Evolutionary conservation across 2,797 vertebrate species (phyloP).

Genomic region (Gymnothorax reevesii): DNA sequence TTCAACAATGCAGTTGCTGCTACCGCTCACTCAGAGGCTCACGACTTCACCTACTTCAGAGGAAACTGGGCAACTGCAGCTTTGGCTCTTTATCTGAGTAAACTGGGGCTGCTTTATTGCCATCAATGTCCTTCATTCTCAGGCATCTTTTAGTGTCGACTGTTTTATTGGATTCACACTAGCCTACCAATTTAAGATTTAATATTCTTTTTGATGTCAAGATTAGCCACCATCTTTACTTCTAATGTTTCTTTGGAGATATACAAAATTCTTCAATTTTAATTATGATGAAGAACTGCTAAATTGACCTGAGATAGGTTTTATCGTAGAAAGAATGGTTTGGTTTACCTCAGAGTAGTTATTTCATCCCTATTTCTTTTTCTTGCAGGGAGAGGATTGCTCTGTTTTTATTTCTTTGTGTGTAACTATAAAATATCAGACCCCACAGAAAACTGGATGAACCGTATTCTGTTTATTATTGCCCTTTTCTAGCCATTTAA

Average conservation of each 20-base stretch:
- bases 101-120: neutral
- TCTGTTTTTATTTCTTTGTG: neutral
- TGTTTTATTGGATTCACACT: neutral
- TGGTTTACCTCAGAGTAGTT: neutral
- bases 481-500: neutral
- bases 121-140: neutral
- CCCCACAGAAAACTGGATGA: neutral
- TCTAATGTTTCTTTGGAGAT: neutral
- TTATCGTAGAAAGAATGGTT: neutral
- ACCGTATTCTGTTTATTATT: neutral
- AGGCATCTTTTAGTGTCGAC: neutral
- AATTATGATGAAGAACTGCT: neutral
- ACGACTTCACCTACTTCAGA: too few species aligned
- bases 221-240: neutral
- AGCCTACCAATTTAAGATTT: neutral
- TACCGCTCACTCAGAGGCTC: neutral
- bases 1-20: neutral
- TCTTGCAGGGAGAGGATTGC: neutral
- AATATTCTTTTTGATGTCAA: neutral
- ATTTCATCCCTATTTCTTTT: neutral
- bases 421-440: neutral
- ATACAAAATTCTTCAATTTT: neutral
- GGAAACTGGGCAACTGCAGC: neutral
- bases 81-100: neutral
- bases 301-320: neutral